Evolutionary conservation across 2,888 invertebrate species (phyloP).

Genomic region (Rhodophaea formosa): DNA sequence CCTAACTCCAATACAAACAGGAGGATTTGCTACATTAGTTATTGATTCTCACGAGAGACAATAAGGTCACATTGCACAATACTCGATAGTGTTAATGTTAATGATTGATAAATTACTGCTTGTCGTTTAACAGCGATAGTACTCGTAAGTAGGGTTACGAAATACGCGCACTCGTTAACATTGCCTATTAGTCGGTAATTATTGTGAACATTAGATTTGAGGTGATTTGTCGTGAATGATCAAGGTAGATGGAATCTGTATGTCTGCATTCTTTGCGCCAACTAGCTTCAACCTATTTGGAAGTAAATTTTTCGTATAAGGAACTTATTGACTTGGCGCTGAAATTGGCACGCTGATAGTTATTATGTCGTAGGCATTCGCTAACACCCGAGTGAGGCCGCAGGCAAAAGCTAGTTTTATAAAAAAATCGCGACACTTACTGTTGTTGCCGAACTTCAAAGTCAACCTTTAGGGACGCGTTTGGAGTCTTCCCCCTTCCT

Average conservation of each 20-base stretch:
- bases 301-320: too few relatives aligned
- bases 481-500: too few relatives aligned
- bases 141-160: constrained; percentile 33
- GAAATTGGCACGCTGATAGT: too few relatives aligned
- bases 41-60: constrained; percentile 51
- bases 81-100: constrained; percentile 29
- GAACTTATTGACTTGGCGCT: too few relatives aligned
- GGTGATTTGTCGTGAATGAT: not conserved
- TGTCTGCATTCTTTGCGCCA: too few relatives aligned
- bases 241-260: not conserved
- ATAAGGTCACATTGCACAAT: constrained; percentile 34
- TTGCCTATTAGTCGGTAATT: constrained; percentile 3
- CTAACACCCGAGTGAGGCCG: too few relatives aligned
- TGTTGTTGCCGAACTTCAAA: too few relatives aligned
- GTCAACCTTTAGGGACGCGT: too few relatives aligned
- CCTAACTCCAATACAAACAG: not conserved
- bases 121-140: constrained; percentile 42
- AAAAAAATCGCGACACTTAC: too few relatives aligned
- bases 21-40: constrained; percentile 19
- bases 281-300: too few relatives aligned
- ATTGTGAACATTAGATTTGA: constrained; percentile 2
- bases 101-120: constrained; percentile 54
- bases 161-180: not conserved
- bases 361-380: too few relatives aligned
- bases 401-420: too few relatives aligned